A percentile compares a stretch with the other conserved stretches of the same genome.
Evolutionary conservation across 37 sponge, comb jelly and placozoan species (phyloP).

Genomic region (Halichondria panicea): DNA sequence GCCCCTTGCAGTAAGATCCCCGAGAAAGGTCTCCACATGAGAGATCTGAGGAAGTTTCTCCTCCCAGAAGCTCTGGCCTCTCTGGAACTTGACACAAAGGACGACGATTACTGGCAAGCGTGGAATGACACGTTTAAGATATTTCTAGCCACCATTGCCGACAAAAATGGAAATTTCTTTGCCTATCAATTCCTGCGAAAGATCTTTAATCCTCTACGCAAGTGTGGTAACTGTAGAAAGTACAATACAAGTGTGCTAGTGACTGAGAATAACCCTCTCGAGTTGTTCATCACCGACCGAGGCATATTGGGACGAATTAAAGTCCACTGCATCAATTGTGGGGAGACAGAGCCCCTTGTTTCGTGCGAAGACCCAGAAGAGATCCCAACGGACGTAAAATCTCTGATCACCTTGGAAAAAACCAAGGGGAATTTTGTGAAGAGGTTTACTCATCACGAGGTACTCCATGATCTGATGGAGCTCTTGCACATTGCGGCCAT

Average conservation of each 20-base stretch:
- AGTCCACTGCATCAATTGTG: constrained; percentile 42
- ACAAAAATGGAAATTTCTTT: constrained; percentile 51
- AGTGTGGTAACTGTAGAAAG: constrained; percentile 38
- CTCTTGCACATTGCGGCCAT: constrained; percentile 65
- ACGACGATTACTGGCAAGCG: no score
- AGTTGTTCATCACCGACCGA: constrained; percentile 41
- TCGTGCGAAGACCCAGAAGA: constrained; percentile 14
- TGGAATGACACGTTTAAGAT: constrained; percentile 27
- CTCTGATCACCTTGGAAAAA: no score
- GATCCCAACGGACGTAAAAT: constrained; percentile 23
- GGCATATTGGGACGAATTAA: constrained; percentile 40
- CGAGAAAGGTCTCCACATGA: no score
- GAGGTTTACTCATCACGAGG: constrained; percentile 54
- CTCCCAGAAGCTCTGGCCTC: no score
- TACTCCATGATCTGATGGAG: constrained; percentile 76
- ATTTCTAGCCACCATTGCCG: not conserved
- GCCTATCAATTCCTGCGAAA: constrained; percentile 42
- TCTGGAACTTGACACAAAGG: no score
- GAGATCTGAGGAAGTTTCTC: no score
- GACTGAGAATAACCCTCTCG: constrained; percentile 3
- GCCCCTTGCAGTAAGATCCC: no score
- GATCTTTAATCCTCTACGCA: constrained; percentile 46
- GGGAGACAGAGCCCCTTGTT: not conserved
- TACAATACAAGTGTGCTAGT: constrained; percentile 11
- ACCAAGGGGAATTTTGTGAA: constrained; percentile 13